phyloP scores from a whole-genome alignment of 2,888 invertebrate species.

The Philereme transversata region DNA sequence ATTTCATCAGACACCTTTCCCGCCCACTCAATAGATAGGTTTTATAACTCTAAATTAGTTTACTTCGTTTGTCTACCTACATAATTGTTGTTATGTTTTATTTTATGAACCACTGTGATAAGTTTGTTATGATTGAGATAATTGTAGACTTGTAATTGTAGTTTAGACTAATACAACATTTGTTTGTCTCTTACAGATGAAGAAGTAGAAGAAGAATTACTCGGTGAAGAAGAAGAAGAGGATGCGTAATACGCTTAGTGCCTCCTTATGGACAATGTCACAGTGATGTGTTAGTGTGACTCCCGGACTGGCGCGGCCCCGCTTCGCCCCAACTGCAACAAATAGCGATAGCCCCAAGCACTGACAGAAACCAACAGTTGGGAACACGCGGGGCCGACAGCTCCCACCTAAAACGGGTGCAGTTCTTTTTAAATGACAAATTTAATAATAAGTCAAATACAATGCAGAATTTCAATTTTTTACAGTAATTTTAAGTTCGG shows the following conservation, averaged over 20 bases:
- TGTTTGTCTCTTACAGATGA: constrained; percentile 70
- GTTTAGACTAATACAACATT: too few relatives aligned
- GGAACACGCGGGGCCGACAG: constrained; percentile 78
- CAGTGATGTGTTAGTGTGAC: constrained; percentile 84
- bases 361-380: constrained; percentile 63
- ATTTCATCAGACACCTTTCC: background rate
- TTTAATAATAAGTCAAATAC: constrained; percentile 78
- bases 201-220: constrained; percentile 79
- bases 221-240: constrained; percentile 81
- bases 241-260: constrained; percentile 82
- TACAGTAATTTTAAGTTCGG: constrained; percentile 74
- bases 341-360: constrained; percentile 53
- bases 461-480: constrained; percentile 77
- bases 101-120: background rate
- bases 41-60: background rate
- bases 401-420: constrained; percentile 82
- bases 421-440: constrained; percentile 83
- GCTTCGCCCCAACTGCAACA: constrained; percentile 76
- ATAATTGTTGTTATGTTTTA: background rate
- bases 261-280: constrained; percentile 82
- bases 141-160: too few relatives aligned
- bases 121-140: constrained; percentile 6
- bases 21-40: too few relatives aligned
- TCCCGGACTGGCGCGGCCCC: constrained; percentile 76
- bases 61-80: background rate